These are phyloP conservation scores for Saimiri boliviensis DNA, from an alignment of 2,113 vertebrate genomes.

Conservation along the genomic window DNA sequence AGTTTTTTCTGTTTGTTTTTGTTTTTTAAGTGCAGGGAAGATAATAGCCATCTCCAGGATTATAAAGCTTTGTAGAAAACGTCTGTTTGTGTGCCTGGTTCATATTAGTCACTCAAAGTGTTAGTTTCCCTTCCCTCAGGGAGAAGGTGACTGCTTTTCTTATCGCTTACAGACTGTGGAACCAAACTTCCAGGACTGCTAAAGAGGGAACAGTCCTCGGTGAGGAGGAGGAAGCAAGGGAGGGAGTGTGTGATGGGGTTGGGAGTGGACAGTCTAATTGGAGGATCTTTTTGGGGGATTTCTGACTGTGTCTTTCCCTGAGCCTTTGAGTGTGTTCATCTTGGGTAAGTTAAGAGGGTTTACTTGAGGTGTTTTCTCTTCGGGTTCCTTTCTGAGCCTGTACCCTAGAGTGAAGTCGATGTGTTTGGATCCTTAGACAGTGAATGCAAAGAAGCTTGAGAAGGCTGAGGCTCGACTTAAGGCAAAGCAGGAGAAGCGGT, in stretches of 20 bases:
- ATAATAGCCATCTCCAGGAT: background rate
- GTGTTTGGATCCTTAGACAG: slow-evolving; percentile 85
- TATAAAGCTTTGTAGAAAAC: slow-evolving; percentile 1
- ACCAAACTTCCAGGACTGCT: slow-evolving; percentile 82
- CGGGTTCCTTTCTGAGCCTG: background rate
- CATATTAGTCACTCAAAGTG: slow-evolving; percentile 33
- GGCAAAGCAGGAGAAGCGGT: slow-evolving; percentile 94
- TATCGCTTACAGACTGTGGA: slow-evolving; percentile 71
- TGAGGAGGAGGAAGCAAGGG: slow-evolving; percentile 67
- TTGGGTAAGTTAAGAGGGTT: background rate
- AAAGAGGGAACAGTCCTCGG: slow-evolving; percentile 87
- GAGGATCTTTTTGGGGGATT: background rate
- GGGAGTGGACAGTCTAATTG: background rate
- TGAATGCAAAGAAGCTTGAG: slow-evolving; percentile 96
- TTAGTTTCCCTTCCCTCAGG: slow-evolving; percentile 49
- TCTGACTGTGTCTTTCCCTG: background rate
- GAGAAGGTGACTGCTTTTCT: slow-evolving; percentile 56
- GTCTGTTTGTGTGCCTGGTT: background rate
- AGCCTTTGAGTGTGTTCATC: background rate
- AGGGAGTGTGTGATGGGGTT: background rate
- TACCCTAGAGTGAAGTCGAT: background rate
- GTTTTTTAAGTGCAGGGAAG: background rate
- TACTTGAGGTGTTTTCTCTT: background rate
- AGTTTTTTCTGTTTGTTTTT: background rate
- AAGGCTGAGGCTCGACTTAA: slow-evolving; percentile 97